phyloP scores from a whole-genome alignment of 2,888 invertebrate species.

The Drosophila tripunctata region DNA sequence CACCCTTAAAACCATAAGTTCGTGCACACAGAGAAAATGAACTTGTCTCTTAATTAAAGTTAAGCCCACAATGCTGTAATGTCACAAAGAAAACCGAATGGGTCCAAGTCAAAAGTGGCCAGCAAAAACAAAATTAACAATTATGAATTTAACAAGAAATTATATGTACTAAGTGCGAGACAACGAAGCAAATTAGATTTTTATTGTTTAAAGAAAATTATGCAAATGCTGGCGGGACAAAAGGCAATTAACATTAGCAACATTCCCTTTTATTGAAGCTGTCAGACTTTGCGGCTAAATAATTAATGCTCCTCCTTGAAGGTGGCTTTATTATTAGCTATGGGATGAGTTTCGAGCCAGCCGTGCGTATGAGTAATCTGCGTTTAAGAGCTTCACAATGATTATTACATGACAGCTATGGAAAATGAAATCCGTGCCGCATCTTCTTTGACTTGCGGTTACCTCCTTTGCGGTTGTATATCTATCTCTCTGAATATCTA shows the following conservation, averaged over 20 bases:
- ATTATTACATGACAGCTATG: slow-evolving; percentile 26
- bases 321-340: neutral
- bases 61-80: slow-evolving; percentile 74
- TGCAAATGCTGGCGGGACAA: slow-evolving; percentile 76
- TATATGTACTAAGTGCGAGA: slow-evolving; percentile 65
- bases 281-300: slow-evolving; percentile 52
- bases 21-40: slow-evolving; percentile 25
- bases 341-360: too few relatives aligned
- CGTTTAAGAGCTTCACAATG: slow-evolving; percentile 63
- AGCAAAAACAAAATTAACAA: slow-evolving; percentile 73
- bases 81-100: slow-evolving; percentile 37
- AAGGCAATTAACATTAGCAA: slow-evolving; percentile 69
- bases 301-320: slow-evolving; percentile 47
- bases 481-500: slow-evolving; percentile 4
- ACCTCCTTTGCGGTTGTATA: slow-evolving; percentile 53
- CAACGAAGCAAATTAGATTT: slow-evolving; percentile 76
- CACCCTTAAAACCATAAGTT: slow-evolving; percentile 6
- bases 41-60: slow-evolving; percentile 83
- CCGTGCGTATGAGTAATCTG: slow-evolving; percentile 82
- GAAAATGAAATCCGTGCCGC: slow-evolving; percentile 30
- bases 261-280: slow-evolving; percentile 54
- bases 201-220: slow-evolving; percentile 82
- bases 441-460: slow-evolving; percentile 59
- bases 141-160: slow-evolving; percentile 83
- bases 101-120: slow-evolving; percentile 45